Evolutionary conservation across 1,140 invertebrate species (phyloP).

Genomic region (Euwallacea similis): DNA sequence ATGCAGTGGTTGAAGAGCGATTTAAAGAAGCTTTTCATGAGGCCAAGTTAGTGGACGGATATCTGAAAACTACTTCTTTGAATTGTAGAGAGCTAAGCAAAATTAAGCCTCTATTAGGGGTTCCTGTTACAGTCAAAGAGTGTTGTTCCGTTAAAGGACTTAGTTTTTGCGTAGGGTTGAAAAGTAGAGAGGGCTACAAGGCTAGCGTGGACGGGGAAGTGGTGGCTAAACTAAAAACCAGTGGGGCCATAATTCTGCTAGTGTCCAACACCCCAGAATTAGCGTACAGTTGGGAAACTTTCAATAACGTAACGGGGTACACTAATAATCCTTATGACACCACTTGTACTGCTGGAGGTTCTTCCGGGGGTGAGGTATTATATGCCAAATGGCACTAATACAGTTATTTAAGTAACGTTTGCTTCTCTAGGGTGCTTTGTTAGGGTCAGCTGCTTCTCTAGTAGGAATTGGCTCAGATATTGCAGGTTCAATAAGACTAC

Average conservation of each 20-base stretch:
- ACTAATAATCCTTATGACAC: constrained; percentile 80
- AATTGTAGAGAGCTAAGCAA: constrained; percentile 55
- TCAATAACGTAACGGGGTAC: constrained; percentile 69
- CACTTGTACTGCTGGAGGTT: constrained; percentile 68
- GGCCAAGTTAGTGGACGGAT: constrained; percentile 58
- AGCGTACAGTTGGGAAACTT: constrained; percentile 69
- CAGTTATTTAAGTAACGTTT: background rate
- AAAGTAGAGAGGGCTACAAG: constrained; percentile 59
- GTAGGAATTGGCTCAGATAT: constrained; percentile 87
- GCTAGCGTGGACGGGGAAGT: constrained; percentile 64
- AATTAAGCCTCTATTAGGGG: constrained; percentile 69
- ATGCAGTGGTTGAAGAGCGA: constrained; percentile 74
- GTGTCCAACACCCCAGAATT: constrained; percentile 84
- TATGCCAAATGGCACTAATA: background rate
- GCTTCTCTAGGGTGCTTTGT: constrained; percentile 62
- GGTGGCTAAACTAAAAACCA: constrained; percentile 61
- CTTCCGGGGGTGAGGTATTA: constrained; percentile 72
- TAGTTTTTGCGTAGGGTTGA: constrained; percentile 66
- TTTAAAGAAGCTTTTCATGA: constrained; percentile 64
- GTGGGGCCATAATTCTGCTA: constrained; percentile 77
- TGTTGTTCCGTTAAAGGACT: constrained; percentile 57
- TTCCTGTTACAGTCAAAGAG: constrained; percentile 78
- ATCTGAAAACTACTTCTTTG: constrained; percentile 52
- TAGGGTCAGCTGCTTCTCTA: constrained; percentile 71
- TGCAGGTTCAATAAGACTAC: constrained; percentile 83